Evolutionary conservation across 2,797 vertebrate species (phyloP).

Genomic region (Cygnus olor): DNA sequence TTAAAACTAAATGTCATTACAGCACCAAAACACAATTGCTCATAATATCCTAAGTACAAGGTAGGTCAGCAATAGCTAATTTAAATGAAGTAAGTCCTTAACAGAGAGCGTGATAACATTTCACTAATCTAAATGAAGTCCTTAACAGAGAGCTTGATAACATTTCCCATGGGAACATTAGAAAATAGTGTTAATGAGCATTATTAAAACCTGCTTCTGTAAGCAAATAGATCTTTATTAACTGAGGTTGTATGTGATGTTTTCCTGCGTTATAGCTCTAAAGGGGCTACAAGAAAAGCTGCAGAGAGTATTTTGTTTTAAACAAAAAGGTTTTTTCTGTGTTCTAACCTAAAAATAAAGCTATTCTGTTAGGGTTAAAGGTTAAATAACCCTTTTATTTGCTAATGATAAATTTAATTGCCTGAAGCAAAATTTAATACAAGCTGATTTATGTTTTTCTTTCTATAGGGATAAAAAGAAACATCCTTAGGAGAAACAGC

Average conservation of each 20-base stretch:
- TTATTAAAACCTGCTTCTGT: conserved; percentile 67
- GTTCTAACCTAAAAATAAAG: conserved; percentile 63
- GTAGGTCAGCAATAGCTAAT: conserved; percentile 65
- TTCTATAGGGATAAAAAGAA: neutral
- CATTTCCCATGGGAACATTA: conserved; percentile 74
- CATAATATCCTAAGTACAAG: conserved; percentile 33
- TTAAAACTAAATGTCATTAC: neutral
- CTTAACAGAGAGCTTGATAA: conserved; percentile 72
- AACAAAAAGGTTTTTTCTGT: conserved; percentile 52
- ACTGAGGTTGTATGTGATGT: conserved; percentile 41
- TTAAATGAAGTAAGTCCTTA: conserved; percentile 76
- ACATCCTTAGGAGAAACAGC: neutral
- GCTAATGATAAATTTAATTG: conserved; percentile 69
- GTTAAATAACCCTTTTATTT: conserved; percentile 72
- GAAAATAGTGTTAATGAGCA: conserved; percentile 73
- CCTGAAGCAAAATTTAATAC: conserved; percentile 6
- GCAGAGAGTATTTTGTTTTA: neutral
- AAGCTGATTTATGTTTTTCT: neutral
- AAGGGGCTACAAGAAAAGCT: conserved; percentile 39
- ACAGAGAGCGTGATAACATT: conserved; percentile 71
- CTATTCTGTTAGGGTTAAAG: conserved; percentile 48
- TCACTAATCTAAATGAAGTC: conserved; percentile 77
- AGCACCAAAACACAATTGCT: neutral
- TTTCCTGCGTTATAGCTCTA: conserved; percentile 51
- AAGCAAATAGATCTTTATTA: conserved; percentile 79